Base-by-base conservation (phyloP, 2,797 vertebrate species). In the Philypnodon macrostomus region DNA sequence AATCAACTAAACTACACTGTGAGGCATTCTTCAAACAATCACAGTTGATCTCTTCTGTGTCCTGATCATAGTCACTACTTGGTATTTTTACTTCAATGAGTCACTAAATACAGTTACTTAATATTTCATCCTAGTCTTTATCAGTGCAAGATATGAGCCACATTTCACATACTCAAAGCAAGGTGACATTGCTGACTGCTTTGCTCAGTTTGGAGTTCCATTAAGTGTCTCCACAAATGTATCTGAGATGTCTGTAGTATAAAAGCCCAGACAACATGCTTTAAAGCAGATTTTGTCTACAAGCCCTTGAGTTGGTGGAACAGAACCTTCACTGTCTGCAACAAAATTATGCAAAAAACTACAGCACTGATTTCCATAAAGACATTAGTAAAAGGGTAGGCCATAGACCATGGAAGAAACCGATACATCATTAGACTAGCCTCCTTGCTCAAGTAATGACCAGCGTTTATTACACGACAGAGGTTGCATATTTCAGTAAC, bases 341-440 rank as follows among this genome's bases (percentile, higher is more conserved):
- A 44, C 41, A 17, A 18, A 8, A 33, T 47, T 47, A 47, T 33
- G 30, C 41, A 30, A 30, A 41, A 44, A 30, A 44, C 41, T 31
- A 44, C 26, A 44, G 41, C 26, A 31, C 27, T n/a, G 16, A 44
- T 44, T 44, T 44, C 15, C 41, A 44, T 44, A 18, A 30, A 44
- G 27, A 44, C 27, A 19, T 33, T 30, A 40, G 38, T 26, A 26
- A 31, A 30, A 30, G 41, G 15, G 27, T 18, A 30, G 12, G 16
- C 11, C 41, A 44, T 0, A 5, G 41, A 44, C 10, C 26, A 44
- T 9, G n/a, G 27, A 17, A 17, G 27, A 44, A 10, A 5, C 16
- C 11, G 16, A 44, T 44, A 30, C 18, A 44, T 44, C 41, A 31
- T 30, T 31, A 44, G 15, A 13, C 41, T 17, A 27, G 35, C 24